Conservation (phyloP, 2,797 vertebrate species). For the Enteromius fasciolatus region DNA sequence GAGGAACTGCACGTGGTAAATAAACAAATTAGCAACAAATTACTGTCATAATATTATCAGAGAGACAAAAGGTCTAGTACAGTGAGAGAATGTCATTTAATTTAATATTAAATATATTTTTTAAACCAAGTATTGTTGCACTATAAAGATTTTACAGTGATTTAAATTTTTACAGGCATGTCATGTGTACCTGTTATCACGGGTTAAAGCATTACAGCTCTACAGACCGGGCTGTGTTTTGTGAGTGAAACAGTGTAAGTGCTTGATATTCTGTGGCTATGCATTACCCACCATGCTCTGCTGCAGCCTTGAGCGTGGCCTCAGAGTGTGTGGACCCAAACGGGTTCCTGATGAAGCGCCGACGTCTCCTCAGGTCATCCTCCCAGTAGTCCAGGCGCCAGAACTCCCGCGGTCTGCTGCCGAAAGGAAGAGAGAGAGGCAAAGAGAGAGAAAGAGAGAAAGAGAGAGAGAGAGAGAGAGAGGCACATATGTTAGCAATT, state of each 20-base stretch:
- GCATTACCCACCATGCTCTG: conserved; percentile 87
- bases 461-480: conserved; percentile 80
- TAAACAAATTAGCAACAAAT: conserved; percentile 37
- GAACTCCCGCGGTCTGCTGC: conserved; percentile 97
- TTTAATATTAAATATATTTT: neutral
- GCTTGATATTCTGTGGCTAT: conserved; percentile 23
- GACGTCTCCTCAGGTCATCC: conserved; percentile 99
- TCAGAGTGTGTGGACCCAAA: conserved; percentile 96
- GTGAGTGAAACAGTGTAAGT: neutral
- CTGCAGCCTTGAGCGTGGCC: conserved; percentile 91
- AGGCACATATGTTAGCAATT: conserved; percentile 97
- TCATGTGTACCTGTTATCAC: conserved; percentile 78
- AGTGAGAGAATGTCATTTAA: neutral
- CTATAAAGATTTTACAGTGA: conserved; percentile 76
- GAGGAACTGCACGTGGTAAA: conserved; percentile 17
- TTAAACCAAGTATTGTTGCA: conserved; percentile 66
- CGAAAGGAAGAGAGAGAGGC: conserved; percentile 85
- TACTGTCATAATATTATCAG: neutral
- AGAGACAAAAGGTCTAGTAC: neutral
- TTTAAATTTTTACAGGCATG: conserved; percentile 76
- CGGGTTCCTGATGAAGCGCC: conserved; percentile 96
- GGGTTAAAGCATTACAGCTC: neutral
- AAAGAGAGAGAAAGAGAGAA: neutral
- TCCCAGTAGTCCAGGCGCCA: conserved; percentile 99
- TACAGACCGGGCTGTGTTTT: neutral